phyloP scores from a whole-genome alignment of 2,888 invertebrate genomes.

The Erebia epiphron region DNA sequence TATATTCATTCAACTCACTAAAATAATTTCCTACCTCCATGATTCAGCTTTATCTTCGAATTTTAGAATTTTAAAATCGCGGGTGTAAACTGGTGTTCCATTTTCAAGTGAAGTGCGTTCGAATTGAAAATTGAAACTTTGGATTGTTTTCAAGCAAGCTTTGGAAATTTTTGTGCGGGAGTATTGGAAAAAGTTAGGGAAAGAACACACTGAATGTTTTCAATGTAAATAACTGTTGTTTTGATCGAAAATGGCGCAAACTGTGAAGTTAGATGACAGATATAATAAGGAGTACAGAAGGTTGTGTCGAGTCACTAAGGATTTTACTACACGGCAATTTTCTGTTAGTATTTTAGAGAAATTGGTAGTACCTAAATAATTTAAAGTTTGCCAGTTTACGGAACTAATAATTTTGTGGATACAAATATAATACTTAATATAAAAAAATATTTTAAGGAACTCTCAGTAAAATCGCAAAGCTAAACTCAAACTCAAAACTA shows the following conservation, averaged over 20 bases:
- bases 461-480: too few relatives aligned
- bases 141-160: slow-evolving; percentile 1
- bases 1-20: too few relatives aligned
- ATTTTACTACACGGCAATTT: slow-evolving; percentile 85
- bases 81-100: background rate
- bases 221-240: slow-evolving; percentile 4
- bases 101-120: slow-evolving; percentile 23
- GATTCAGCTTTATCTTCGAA: slow-evolving; percentile 3
- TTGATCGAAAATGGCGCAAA: slow-evolving; percentile 53
- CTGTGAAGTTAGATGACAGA: slow-evolving; percentile 61
- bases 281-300: slow-evolving; percentile 88
- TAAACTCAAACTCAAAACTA: too few relatives aligned
- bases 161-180: slow-evolving; percentile 25
- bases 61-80: slow-evolving; percentile 5
- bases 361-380: too few relatives aligned
- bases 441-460: background rate
- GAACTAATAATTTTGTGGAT: background rate
- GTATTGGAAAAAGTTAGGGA: slow-evolving; percentile 20
- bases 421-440: background rate
- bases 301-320: slow-evolving; percentile 86
- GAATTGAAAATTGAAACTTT: slow-evolving; percentile 8
- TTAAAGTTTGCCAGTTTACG: too few relatives aligned
- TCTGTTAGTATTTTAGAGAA: slow-evolving; percentile 81
- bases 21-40: too few relatives aligned
- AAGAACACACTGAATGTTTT: background rate